Evolutionary conservation across 2,888 invertebrate species (phyloP), one percentile per base, ranked within the genome.

Genomic region (Eilema sororculum): DNA sequence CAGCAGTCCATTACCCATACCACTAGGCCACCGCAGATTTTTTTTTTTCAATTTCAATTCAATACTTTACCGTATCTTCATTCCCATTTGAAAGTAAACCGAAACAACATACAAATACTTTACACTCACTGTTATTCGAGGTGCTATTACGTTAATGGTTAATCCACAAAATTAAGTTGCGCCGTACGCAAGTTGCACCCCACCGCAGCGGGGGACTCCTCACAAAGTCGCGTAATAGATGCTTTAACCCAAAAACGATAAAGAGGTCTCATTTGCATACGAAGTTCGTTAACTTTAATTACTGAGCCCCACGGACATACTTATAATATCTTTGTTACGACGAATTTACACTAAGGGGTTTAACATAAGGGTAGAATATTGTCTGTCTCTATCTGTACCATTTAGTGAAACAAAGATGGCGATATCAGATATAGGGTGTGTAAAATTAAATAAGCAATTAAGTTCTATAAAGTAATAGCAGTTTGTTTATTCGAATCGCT

Each of bases 201-300:
- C 72, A 58, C 78, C 80, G 83, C 81, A 84, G 74, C 84, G 65
- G 79, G 67, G 82, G 87, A 78, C 82, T 84, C 84, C 83, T 87
- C 88, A 88, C 87, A 87, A 87, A 89, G 85, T 85, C 86, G 82
- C 84, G 80, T 86, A 90, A 87, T 89, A 85, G 85, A 87, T 87
- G 88, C 84, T 89, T 87, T 82, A 87, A 81, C 88, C 90, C 87
- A 84, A 89, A 90, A 90, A 89, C 90, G 89, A 89, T 90, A 88
- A 89, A 88, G 89, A 86, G 84, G 78, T 79, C 86, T 87, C 84
- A 81, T 90, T 90, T 90, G 89, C 90, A 91, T 90, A 86, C 84
- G 78, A 86, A 89, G 84, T 89, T 87, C 88, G 88, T 90, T 89
- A 89, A 86, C 84, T 87, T 89, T 90, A 90, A 90, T 91, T 90